Percentiles rank a stretch among this genome's conserved stretches.
Conservation (phyloP, 2,888 invertebrate genomes). For the Caenorhabditis japonica region DNA sequence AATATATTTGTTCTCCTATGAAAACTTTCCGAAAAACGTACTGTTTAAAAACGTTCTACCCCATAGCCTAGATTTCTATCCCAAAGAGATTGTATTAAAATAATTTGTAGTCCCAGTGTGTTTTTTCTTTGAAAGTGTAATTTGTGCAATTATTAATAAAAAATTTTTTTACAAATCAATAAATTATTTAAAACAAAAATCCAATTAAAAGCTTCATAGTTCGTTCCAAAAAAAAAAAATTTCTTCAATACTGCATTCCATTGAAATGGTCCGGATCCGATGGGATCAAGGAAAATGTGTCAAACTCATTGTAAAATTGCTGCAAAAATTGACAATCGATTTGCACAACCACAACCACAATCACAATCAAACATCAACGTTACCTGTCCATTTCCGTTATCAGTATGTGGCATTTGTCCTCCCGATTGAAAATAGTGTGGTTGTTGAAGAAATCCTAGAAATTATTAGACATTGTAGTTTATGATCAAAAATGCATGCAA, state of each 20-base stretch:
- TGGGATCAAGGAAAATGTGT: conserved; percentile 20
- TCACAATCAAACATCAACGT: conserved; percentile 8
- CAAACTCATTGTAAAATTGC: conserved; percentile 38
- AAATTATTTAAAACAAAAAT: no score
- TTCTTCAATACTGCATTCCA: background rate
- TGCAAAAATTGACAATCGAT: conserved; percentile 14
- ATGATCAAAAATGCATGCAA: no score
- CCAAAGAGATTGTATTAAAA: conserved; percentile 44
- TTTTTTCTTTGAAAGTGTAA: background rate
- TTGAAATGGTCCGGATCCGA: conserved; percentile 13
- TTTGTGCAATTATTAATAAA: no score
- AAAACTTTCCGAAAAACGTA: no score
- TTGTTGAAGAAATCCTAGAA: conserved; percentile 36
- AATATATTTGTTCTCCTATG: background rate
- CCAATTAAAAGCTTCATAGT: no score
- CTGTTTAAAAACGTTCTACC: no score
- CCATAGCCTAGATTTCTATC: conserved; percentile 30
- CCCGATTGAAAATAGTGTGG: conserved; percentile 18
- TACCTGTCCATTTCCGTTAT: conserved; percentile 43
- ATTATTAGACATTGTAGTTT: no score
- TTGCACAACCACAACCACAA: no score
- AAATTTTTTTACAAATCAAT: no score
- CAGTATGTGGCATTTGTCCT: conserved; percentile 19
- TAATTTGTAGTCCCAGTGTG: conserved; percentile 44
- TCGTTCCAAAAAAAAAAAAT: no score